Base-by-base conservation (phyloP, 2,888 invertebrate genomes). In the Cylindroiulus punctatus region DNA sequence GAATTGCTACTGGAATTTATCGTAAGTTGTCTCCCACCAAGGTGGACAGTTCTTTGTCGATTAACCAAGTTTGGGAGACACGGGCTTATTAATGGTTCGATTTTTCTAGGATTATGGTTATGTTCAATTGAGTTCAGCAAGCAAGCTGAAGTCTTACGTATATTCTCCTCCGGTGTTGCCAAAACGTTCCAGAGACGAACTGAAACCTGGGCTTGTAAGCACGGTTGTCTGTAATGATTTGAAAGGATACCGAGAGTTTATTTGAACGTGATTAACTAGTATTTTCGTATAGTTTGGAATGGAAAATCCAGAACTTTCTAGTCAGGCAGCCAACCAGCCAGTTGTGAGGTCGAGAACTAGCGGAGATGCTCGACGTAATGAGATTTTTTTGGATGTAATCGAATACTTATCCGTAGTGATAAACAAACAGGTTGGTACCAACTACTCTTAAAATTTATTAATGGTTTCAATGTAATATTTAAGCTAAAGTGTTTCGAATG, bases 341-440 rank as follows among this genome's bases (percentile, higher is more conserved):
- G 89, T 90, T 26, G 89, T 90, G 10, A 88, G 89, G 81, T 88
- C 89, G 44, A 85, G 88, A 82, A 85, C 87, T 22, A 89, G 89
- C 83, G 88, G 88, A 88, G 89, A 89, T 87, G 87, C 88, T 32
- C 87, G 87, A 52, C 52, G 88, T 81, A 89, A 89, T 88, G 91
- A 90, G 87, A 87, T 91, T 12, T 91, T 89, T 89, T 89, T 90
- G 40, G 91, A 90, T 88, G 89, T 90, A 22, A 89, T 91, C 85
- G 91, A 91, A 87, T 89, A 88, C 84, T 81, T 91, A 81, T 89
- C 89, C 26, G 90, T 89, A 84, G 88, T 90, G 32, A 88, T 90
- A 42, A 89, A 89, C 65, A 85, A 88, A 84, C 89, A 90, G 89
- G 90, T 88, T 83, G 0, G 82, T 82, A 4, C 12, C 52, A 12